Evolutionary conservation across 2,888 invertebrate genomes (phyloP).

Genomic region (Muschampia plurimacula): DNA sequence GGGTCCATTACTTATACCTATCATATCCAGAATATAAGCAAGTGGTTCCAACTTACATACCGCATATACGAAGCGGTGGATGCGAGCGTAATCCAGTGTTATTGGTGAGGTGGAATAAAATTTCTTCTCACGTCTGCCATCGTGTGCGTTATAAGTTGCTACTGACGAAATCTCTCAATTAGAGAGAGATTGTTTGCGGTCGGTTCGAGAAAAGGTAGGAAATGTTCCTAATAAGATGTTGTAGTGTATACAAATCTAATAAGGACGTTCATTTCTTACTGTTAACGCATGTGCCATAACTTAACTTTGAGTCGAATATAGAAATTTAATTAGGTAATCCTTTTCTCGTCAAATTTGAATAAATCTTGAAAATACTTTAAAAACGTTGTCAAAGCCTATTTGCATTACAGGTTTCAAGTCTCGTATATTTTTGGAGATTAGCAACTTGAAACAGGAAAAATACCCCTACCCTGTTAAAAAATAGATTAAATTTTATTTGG

Average conservation of each 20-base stretch:
- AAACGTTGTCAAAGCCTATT: too few species aligned
- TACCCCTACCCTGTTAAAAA: too few species aligned
- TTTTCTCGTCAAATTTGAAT: too few species aligned
- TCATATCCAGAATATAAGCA: background rate
- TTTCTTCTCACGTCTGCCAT: conserved; percentile 37
- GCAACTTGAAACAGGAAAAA: too few species aligned
- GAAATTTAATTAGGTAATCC: too few species aligned
- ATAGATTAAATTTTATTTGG: too few species aligned
- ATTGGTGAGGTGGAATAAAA: conserved; percentile 36
- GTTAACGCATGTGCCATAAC: background rate
- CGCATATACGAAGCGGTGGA: conserved; percentile 21
- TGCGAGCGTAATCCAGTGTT: conserved; percentile 36
- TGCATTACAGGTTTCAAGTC: too few species aligned
- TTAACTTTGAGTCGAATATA: too few species aligned
- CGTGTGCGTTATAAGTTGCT: conserved; percentile 32
- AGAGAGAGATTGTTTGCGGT: conserved; percentile 33
- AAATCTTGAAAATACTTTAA: too few species aligned
- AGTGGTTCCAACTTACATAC: conserved; percentile 23
- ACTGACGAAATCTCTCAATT: conserved; percentile 36
- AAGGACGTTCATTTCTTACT: background rate
- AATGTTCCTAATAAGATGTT: conserved; percentile 3
- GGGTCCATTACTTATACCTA: background rate
- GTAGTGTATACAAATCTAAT: background rate
- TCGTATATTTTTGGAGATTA: too few species aligned
- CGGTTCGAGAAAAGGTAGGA: background rate